Conservation (phyloP, 2,113 vertebrate genomes). For the Tragelaphus scriptus region DNA sequence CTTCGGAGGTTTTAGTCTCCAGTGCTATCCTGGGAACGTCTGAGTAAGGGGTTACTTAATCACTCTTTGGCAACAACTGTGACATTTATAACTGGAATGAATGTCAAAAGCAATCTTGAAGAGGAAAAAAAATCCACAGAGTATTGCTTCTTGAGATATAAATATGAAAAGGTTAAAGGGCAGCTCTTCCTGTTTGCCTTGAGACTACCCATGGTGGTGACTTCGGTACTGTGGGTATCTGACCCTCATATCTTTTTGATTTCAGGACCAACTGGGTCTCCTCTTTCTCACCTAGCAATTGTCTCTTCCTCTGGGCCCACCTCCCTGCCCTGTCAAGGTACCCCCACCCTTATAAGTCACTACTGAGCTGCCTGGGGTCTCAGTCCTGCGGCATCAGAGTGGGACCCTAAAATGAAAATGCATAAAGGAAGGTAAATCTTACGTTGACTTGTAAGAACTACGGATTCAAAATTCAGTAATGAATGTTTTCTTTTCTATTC, state of each 20-base stretch:
- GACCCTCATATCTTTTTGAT: background rate
- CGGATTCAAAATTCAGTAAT: background rate
- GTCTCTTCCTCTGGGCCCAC: background rate
- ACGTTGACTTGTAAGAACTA: background rate
- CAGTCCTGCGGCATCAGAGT: background rate
- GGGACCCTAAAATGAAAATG: background rate
- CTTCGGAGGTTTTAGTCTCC: background rate
- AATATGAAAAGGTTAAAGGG: background rate
- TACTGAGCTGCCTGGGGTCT: background rate
- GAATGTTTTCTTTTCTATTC: background rate
- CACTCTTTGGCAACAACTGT: background rate
- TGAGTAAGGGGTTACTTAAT: background rate
- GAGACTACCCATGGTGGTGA: background rate
- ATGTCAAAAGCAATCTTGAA: constrained; percentile 17
- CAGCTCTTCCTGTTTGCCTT: background rate
- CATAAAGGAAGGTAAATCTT: background rate
- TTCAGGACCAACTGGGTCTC: background rate
- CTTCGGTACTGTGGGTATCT: background rate
- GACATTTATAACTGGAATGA: background rate
- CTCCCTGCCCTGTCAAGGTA: background rate
- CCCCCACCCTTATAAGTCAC: background rate
- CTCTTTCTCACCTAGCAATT: background rate
- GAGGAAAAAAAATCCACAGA: background rate
- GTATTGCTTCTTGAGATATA: background rate
- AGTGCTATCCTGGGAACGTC: background rate